Base-by-base conservation (phyloP, 2,113 vertebrate species). In the Hypanus sabinus region DNA sequence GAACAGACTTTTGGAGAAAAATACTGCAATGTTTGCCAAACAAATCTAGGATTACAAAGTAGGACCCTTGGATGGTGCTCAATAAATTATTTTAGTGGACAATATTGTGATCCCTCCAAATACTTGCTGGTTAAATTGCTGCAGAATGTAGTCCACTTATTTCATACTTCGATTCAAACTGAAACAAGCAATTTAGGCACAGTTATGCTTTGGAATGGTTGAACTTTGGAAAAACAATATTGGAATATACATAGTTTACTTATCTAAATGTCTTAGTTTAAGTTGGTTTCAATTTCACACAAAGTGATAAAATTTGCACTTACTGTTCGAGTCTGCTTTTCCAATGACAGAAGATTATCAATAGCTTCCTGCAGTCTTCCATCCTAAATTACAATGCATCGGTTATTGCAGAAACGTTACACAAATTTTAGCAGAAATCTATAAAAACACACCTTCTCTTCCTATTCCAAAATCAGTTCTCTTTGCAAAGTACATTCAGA, bases 241-340 rank as follows among this genome's bases (percentile, higher is more conserved):
- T 76, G 22, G 8, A 76, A 76, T 30, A 24, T 36, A 5, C n/a
- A 79, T n/a, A 79, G 36, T 77, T 77, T 77, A 77, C 30, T 11
- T 77, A 3, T 77, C n/a, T 33, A 77, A 77, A 77, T 77, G 9
- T 77, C 30, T 33, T 33, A 1, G 8, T 33, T 77, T 77, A 77
- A 33, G 6, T n/a, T 33, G 76, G 33, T 55, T 83, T 55, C 55
- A 55, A 83, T 55, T 11, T 90, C 85, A 90, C 24, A 60, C 24
- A 62, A 16, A 36, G 62, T 33, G 62, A 88, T 7, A 65, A n/a
- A 88, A 68, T 46, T 87, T 79, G 20, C 55, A 95, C 98, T 97
- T 95, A 99, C 99, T 77, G 99, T 99, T 94, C 99, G 97, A 0
- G 99, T 99, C 96, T 99, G 99, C 94, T 99, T 99, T 95, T 99